A percentile compares a stretch with the other conserved stretches of the same genome.
These are phyloP conservation scores for Scolanthus callimorphus DNA, from an alignment of 92 coral and sea anemone genomes.

Conservation along the genomic window DNA sequence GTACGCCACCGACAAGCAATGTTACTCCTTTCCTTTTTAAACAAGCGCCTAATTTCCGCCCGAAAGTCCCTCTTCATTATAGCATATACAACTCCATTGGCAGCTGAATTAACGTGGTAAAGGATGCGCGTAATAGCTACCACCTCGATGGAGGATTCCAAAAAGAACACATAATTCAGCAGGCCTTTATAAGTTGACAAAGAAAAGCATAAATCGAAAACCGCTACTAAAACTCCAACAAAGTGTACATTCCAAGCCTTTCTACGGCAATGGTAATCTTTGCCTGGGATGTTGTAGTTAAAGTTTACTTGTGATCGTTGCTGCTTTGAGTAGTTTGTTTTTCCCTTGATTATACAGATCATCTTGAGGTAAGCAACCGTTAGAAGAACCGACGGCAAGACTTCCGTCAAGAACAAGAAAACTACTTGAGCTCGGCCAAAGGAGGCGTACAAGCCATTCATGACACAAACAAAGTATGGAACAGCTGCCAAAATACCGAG, in stretches of 20 bases:
- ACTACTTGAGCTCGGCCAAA: neutral
- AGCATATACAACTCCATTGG: neutral
- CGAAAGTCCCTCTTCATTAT: neutral
- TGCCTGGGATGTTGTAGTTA: neutral
- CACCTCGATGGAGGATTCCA: neutral
- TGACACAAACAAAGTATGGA: neutral
- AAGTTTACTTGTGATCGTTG: neutral
- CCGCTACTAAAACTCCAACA: neutral
- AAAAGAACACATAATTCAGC: neutral
- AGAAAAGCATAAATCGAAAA: neutral
- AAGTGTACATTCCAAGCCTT: neutral
- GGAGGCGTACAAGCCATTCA: neutral
- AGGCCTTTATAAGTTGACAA: neutral
- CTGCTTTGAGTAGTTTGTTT: neutral
- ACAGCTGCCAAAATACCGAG: neutral
- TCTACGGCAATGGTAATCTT: neutral
- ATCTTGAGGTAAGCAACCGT: neutral
- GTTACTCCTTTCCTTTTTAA: no score
- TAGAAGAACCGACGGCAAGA: neutral
- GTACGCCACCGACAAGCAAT: no score
- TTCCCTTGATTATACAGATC: neutral
- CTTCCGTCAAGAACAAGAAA: neutral
- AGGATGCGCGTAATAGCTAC: slow-evolving; percentile 2
- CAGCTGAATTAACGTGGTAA: neutral
- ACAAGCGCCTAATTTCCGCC: neutral